A percentile compares a stretch with the other conserved stretches of the same genome.
phyloP scores from a whole-genome alignment of 2,888 invertebrate species.

The Halocaridina rubra region DNA sequence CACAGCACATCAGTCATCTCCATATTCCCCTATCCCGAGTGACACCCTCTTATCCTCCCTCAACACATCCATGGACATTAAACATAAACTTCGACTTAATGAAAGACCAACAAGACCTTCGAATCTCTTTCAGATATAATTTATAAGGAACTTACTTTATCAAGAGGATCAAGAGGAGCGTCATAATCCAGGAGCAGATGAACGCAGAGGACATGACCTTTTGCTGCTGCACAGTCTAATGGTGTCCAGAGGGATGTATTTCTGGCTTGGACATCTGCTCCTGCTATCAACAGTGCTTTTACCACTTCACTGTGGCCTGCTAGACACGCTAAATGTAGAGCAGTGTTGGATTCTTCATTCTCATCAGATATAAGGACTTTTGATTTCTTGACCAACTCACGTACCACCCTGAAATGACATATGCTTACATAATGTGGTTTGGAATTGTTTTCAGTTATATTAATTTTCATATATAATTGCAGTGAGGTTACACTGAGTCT shows the following conservation, averaged over 20 bases:
- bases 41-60: too few species aligned
- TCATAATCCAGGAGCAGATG: slow-evolving; percentile 61
- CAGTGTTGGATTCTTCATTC: slow-evolving; percentile 63
- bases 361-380: slow-evolving; percentile 59
- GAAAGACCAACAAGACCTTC: too few species aligned
- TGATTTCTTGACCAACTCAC: slow-evolving; percentile 51
- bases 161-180: slow-evolving; percentile 63
- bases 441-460: too few species aligned
- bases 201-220: slow-evolving; percentile 68
- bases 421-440: too few species aligned
- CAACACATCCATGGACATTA: too few species aligned
- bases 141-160: slow-evolving; percentile 57
- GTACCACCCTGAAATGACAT: slow-evolving; percentile 58
- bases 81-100: too few species aligned
- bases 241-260: slow-evolving; percentile 69
- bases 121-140: too few species aligned
- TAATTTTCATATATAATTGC: too few species aligned
- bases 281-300: slow-evolving; percentile 67
- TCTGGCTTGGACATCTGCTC: slow-evolving; percentile 67
- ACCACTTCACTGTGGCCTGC: slow-evolving; percentile 64
- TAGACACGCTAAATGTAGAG: slow-evolving; percentile 63
- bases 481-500: too few species aligned
- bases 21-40: too few species aligned
- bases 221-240: slow-evolving; percentile 68
- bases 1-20: too few species aligned